Evolutionary conservation across 2,888 invertebrate species (phyloP), one percentile per base, ranked within the genome.

Genomic region (Metellina segmentata): DNA sequence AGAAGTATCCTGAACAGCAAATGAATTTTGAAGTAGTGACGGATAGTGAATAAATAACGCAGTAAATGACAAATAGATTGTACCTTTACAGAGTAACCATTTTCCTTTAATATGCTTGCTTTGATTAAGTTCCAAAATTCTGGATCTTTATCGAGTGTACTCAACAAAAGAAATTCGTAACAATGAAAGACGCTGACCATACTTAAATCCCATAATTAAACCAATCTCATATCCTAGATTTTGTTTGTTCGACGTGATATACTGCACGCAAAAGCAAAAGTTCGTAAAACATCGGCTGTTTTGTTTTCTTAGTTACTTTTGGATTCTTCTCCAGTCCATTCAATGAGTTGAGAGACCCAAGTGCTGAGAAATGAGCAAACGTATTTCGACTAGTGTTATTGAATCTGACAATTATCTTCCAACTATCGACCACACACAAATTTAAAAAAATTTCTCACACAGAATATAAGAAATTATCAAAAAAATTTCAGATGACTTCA

Each of bases 121-220:
- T 93, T 94, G 94, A 95, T 94, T 93, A 94, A 94, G 61, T 93
- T 89, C 94, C 94, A 95, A 79, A 94, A 93, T 34, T 93, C 93
- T 19, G 94, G 94, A 78, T 94, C 94, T 16, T 93, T 93, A 71
- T 94, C 94, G 74, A 95, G 94, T 89, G 94, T 94, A 90, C 94
- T 94, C 81, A 95, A 94, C 16, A 95, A 93, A 34, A 95, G 93
- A 6, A 95, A 94, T 93, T 95, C 95, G 93, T 94, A 95, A 16
- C 95, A 95, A 92, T 94, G 94, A 93, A 95, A 94, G 16, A 89
- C 81, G 34, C 69, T 75, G 75, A 90, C 78, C 93, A 93, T 93
- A 2, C 61, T 86, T 75, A 81, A 75, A n/a, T 74, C 49, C 81
- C 90, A 90, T 90, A 81, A 70, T 90, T 81, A 75, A 6, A 85